Evolutionary conservation across 30 jellyfish, hydroid and myxozoan genomes (phyloP).

Genomic region (Catostylus mosaicus): DNA sequence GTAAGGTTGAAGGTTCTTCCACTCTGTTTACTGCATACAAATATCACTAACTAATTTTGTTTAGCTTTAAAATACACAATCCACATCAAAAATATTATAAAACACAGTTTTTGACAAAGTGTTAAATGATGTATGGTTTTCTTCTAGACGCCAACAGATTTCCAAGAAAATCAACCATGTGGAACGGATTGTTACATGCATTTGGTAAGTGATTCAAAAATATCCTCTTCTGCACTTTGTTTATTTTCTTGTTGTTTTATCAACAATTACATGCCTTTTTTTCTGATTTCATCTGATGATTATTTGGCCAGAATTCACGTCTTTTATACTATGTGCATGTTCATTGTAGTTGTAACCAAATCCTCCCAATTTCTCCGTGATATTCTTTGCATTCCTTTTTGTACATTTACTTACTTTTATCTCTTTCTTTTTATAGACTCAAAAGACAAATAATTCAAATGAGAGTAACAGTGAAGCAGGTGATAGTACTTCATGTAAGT

Average conservation of each 20-base stretch:
- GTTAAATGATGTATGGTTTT: constrained; percentile 8
- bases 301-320: no score
- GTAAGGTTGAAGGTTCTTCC: constrained; percentile 8
- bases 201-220: constrained; percentile 45
- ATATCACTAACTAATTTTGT: background rate
- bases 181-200: constrained; percentile 81
- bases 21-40: background rate
- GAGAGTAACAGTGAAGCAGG: constrained; percentile 33
- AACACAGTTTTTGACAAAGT: no score
- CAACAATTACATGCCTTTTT: no score
- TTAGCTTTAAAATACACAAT: no score
- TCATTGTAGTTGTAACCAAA: no score
- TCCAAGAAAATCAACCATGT: constrained; percentile 80
- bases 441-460: background rate
- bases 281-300: no score
- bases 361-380: no score
- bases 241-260: no score
- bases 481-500: constrained; percentile 33
- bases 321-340: no score
- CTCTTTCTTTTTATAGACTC: constrained; percentile 17
- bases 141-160: constrained; percentile 75
- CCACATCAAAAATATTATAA: no score
- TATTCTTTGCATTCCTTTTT: background rate
- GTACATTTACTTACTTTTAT: background rate
- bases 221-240: background rate